phyloP scores from a whole-genome alignment of 2,113 vertebrate genomes.

The Paradoxurus hermaphroditus region DNA sequence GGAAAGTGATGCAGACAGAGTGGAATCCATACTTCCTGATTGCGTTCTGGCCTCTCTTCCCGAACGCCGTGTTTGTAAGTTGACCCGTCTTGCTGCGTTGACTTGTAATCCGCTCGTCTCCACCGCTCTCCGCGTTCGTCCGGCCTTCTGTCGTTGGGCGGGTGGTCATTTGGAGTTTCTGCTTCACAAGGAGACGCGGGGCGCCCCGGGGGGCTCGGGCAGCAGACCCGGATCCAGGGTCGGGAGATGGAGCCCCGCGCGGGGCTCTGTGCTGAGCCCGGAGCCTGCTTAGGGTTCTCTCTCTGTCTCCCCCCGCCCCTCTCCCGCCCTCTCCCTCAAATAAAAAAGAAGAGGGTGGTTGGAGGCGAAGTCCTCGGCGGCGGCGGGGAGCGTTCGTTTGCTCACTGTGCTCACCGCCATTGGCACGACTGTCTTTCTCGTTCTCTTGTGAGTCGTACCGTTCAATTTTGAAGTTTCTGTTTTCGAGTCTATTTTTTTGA shows the following conservation, averaged over 20 bases:
- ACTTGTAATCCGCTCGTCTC: accelerated
- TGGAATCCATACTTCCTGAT: accelerated
- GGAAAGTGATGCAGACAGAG: neutral
- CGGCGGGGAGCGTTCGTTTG: accelerated
- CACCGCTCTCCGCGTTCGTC: accelerated
- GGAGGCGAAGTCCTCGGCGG: neutral
- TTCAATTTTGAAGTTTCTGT: neutral
- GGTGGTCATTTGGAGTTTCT: neutral
- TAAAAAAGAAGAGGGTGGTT: too few relatives aligned
- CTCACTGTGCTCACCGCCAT: accelerated
- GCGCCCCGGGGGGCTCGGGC: too few relatives aligned
- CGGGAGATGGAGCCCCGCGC: too few relatives aligned
- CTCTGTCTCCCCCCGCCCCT: too few relatives aligned
- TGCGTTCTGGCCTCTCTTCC: neutral
- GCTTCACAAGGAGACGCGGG: neutral
- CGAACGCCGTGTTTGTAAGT: accelerated
- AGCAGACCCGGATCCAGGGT: too few relatives aligned
- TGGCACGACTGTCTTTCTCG: neutral
- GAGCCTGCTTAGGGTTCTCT: too few relatives aligned
- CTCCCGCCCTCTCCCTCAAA: too few relatives aligned
- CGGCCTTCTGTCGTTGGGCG: accelerated
- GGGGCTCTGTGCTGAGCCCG: too few relatives aligned
- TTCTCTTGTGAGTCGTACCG: neutral
- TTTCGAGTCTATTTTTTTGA: neutral
- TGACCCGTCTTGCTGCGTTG: accelerated